Evolutionary conservation across 2,888 invertebrate genomes (phyloP).

Genomic region (Lasius fuliginosus): DNA sequence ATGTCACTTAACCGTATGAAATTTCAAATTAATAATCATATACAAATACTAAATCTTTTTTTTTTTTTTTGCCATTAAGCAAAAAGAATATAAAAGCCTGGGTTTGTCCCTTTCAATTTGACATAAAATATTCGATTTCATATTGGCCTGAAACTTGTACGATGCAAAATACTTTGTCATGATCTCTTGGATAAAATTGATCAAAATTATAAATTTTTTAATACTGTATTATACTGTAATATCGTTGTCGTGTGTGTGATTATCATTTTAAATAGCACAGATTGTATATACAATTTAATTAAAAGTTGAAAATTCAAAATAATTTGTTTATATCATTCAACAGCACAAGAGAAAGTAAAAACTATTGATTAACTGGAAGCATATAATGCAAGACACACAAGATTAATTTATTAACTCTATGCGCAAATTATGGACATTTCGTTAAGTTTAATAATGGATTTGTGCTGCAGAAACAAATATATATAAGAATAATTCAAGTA

Average conservation of each 20-base stretch:
- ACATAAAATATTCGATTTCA: background rate
- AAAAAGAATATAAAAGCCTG: background rate
- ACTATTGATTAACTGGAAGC: slow-evolving; percentile 15
- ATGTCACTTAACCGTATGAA: background rate
- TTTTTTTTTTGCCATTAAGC: background rate
- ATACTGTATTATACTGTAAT: background rate
- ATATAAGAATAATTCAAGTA: background rate
- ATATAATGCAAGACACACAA: slow-evolving; percentile 19
- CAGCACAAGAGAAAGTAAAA: slow-evolving; percentile 38
- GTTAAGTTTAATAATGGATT: background rate
- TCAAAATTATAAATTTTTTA: background rate
- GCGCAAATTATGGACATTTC: background rate
- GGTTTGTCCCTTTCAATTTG: background rate
- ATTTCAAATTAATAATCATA: slow-evolving; percentile 3
- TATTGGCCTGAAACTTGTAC: background rate
- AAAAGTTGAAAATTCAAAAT: slow-evolving; percentile 9
- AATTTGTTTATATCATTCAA: slow-evolving; percentile 14
- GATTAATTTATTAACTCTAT: background rate
- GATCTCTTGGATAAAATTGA: background rate
- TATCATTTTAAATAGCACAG: background rate
- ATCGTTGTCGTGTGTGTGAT: background rate
- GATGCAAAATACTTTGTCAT: background rate
- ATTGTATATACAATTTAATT: slow-evolving; percentile 3
- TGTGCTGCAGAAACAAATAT: background rate
- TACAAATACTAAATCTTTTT: background rate